phyloP scores from a whole-genome alignment of 2,888 invertebrate genomes.

The Ptychoptera albimana region DNA sequence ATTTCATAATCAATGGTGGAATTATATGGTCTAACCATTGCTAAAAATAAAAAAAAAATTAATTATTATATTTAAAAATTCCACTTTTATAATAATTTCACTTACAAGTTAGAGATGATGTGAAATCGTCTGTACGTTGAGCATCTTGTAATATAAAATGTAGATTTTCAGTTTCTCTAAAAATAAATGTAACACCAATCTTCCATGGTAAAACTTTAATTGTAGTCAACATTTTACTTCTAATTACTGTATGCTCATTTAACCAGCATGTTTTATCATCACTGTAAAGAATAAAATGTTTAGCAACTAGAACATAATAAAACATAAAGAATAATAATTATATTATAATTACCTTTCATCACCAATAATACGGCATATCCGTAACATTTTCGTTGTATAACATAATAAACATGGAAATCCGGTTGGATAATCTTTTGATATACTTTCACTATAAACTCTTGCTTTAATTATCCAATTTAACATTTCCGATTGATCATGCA shows the following conservation, averaged over 20 bases:
- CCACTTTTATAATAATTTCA: neutral
- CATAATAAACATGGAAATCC: slow-evolving; percentile 33
- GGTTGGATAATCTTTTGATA: slow-evolving; percentile 14
- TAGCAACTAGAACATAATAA: slow-evolving; percentile 3
- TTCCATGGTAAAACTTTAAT: slow-evolving; percentile 38
- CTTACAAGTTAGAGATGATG: slow-evolving; percentile 33
- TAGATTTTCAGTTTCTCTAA: slow-evolving; percentile 28
- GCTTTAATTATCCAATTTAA: slow-evolving; percentile 36
- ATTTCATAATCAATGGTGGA: slow-evolving; percentile 27
- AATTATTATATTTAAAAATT: neutral
- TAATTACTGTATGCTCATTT: slow-evolving; percentile 31
- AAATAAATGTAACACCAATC: slow-evolving; percentile 33
- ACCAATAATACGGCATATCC: slow-evolving; percentile 34
- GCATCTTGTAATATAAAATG: slow-evolving; percentile 34
- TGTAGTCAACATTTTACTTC: slow-evolving; percentile 31
- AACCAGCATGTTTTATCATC: slow-evolving; percentile 39
- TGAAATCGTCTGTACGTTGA: slow-evolving; percentile 34
- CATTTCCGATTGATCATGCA: slow-evolving; percentile 37
- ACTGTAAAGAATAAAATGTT: slow-evolving; percentile 15
- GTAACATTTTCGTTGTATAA: slow-evolving; percentile 35
- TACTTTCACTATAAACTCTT: slow-evolving; percentile 28
- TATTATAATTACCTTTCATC: slow-evolving; percentile 24
- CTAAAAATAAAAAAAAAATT: slow-evolving; percentile 15
- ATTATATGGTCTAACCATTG: slow-evolving; percentile 27
- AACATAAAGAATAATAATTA: neutral